Percentiles rank a stretch among this genome's conserved stretches.
Evolutionary conservation across 35 echinoderm and acorn worm genomes (phyloP).

Genomic region (Heliocidaris erythrogramma): DNA sequence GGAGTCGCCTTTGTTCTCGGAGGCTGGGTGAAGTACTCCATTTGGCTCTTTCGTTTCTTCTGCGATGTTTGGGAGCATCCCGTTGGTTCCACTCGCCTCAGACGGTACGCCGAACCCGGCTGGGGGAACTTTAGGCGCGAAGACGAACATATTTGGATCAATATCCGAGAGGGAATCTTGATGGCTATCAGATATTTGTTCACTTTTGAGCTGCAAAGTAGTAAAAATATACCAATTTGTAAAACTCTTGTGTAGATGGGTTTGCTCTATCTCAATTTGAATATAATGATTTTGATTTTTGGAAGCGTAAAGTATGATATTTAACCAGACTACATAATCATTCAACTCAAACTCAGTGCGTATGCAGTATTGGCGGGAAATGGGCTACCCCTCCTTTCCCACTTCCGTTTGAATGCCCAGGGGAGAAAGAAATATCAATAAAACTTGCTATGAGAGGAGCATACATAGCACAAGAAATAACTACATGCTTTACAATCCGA

Average conservation of each 20-base stretch:
- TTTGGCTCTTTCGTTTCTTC: neutral
- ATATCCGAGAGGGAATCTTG: neutral
- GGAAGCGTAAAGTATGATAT: neutral
- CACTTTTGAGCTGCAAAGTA: neutral
- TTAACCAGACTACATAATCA: neutral
- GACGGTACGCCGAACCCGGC: neutral
- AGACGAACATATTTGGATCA: constrained; percentile 9
- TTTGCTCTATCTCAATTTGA: neutral
- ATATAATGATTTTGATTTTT: neutral
- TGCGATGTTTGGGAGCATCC: neutral
- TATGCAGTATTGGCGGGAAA: too few relatives aligned
- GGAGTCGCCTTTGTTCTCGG: neutral
- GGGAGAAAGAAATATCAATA: too few relatives aligned
- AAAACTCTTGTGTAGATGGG: neutral
- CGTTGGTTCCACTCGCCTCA: neutral
- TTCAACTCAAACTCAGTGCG: neutral
- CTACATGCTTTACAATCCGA: too few relatives aligned
- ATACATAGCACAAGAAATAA: too few relatives aligned
- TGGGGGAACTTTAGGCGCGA: neutral
- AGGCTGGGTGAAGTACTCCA: neutral
- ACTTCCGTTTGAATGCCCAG: too few relatives aligned
- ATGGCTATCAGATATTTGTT: neutral
- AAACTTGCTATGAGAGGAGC: too few relatives aligned
- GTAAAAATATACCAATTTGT: neutral
- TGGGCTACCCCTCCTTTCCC: too few relatives aligned